phyloP scores from a whole-genome alignment of 2,113 vertebrate genomes.

The Cheirogaleus medius region DNA sequence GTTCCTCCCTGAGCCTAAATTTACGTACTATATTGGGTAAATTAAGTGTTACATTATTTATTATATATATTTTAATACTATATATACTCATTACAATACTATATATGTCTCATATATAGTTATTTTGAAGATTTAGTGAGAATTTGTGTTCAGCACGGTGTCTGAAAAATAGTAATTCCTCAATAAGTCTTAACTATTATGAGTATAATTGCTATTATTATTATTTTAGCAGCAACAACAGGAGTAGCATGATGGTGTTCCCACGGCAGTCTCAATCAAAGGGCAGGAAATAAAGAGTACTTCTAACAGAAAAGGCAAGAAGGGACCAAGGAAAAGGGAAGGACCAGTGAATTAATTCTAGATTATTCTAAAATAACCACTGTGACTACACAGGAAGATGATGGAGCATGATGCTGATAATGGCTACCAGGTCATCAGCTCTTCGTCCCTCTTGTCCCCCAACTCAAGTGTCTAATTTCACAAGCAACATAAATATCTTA shows the following conservation, averaged over 20 bases:
- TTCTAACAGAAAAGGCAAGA: neutral
- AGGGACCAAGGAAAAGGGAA: neutral
- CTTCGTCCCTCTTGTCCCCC: neutral
- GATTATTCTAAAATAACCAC: neutral
- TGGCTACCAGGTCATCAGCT: neutral
- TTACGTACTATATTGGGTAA: neutral
- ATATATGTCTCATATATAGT: neutral
- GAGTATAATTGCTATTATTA: too few species aligned
- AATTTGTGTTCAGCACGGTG: neutral
- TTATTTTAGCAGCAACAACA: neutral
- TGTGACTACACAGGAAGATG: neutral
- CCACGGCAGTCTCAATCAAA: neutral
- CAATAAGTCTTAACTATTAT: neutral
- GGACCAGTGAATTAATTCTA: neutral
- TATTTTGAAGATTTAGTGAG: neutral
- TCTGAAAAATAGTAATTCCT: neutral
- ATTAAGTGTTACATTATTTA: neutral
- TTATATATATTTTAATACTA: neutral
- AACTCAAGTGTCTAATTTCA: neutral
- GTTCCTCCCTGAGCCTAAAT: neutral
- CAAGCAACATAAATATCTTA: neutral
- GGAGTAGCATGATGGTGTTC: too few species aligned
- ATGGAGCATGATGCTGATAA: neutral
- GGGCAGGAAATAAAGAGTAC: neutral
- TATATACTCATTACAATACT: neutral